Evolutionary conservation across 2,888 invertebrate species (phyloP).

Genomic region (Caenorhabditis uteleia): DNA sequence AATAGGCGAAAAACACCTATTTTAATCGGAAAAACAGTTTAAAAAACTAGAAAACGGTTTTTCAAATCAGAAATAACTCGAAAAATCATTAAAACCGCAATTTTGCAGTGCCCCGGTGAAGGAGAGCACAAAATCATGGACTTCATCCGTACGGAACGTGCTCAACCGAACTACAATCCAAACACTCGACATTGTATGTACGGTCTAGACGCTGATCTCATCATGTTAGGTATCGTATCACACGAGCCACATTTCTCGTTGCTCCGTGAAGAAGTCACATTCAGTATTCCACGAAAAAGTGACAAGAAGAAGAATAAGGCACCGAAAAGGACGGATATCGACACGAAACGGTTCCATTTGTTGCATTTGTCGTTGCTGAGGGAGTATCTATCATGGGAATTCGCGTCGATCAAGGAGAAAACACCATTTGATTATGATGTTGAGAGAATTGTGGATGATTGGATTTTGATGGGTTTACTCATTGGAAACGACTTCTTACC

Average conservation of each 20-base stretch:
- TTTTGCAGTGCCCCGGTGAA: conserved; percentile 83
- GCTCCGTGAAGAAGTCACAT: conserved; percentile 85
- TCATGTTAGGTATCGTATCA: conserved; percentile 92
- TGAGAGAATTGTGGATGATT: conserved; percentile 93
- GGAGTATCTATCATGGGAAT: conserved; percentile 91
- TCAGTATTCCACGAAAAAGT: conserved; percentile 42
- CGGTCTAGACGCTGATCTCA: conserved; percentile 94
- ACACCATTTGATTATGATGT: conserved; percentile 82
- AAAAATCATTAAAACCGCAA: no score
- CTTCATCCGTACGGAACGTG: conserved; percentile 84
- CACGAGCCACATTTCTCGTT: conserved; percentile 95
- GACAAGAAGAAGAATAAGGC: conserved; percentile 7
- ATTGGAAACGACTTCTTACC: conserved; percentile 96
- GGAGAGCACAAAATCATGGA: conserved; percentile 99
- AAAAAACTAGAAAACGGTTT: no score
- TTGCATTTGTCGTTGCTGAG: conserved; percentile 88
- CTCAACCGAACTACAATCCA: conserved; percentile 84
- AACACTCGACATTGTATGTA: conserved; percentile 94
- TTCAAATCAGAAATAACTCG: neutral
- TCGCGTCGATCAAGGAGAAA: conserved; percentile 71
- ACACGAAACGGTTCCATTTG: conserved; percentile 87
- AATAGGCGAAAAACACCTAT: no score
- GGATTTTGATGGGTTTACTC: conserved; percentile 76
- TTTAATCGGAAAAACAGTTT: no score
- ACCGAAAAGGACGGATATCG: conserved; percentile 20